Evolutionary conservation across 2,888 invertebrate genomes (phyloP).

Genomic region (Altica lythri): DNA sequence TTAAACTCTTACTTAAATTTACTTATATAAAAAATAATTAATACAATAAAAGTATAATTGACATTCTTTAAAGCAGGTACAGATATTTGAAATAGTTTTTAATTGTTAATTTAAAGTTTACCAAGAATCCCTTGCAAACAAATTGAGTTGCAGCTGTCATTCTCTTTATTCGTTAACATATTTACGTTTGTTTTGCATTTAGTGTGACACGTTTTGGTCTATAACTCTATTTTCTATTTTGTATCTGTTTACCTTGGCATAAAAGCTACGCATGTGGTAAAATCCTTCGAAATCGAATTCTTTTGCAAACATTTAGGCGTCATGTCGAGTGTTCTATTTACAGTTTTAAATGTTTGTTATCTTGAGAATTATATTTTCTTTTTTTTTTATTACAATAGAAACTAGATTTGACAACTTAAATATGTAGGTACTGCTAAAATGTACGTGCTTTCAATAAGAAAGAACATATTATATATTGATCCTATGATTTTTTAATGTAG

Average conservation of each 20-base stretch:
- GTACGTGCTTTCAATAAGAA: too few species aligned
- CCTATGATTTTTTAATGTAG: too few species aligned
- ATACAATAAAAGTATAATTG: too few species aligned
- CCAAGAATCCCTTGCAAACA: background rate
- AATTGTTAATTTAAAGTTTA: too few species aligned
- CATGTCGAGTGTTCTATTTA: constrained; percentile 24
- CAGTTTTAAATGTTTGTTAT: constrained; percentile 18
- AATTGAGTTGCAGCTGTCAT: constrained; percentile 14
- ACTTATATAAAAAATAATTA: too few species aligned
- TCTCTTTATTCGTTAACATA: constrained; percentile 20
- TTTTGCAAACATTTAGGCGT: constrained; percentile 10
- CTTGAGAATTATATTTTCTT: constrained; percentile 12
- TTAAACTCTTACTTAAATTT: too few species aligned
- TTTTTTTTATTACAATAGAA: background rate
- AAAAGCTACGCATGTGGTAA: constrained; percentile 38
- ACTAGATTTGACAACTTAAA: background rate
- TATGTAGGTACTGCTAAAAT: too few species aligned
- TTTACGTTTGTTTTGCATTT: constrained; percentile 42
- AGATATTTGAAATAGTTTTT: too few species aligned
- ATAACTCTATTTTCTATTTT: constrained; percentile 39
- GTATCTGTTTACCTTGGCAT: constrained; percentile 19
- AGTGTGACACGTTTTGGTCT: constrained; percentile 38
- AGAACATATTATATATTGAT: too few species aligned
- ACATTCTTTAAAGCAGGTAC: too few species aligned
- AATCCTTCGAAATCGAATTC: constrained; percentile 18